phyloP scores from a whole-genome alignment of 37 sponge, comb jelly and placozoan species.

The Petrosia ficiformis region DNA sequence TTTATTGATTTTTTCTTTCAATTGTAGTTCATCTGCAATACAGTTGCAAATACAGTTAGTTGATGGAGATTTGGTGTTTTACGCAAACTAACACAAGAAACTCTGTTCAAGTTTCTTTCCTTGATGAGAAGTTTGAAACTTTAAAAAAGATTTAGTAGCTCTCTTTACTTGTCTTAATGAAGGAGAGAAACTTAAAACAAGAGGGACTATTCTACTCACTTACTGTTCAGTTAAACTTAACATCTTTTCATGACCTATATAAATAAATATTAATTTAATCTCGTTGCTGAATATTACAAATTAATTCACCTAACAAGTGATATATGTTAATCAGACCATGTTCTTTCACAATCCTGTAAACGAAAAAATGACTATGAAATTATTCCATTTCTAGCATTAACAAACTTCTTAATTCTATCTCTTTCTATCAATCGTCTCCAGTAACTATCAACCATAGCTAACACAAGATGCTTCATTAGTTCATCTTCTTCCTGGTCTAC shows the following conservation, averaged over 20 bases:
- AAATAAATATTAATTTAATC: not conserved
- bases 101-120: conserved; percentile 67
- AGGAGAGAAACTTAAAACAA: not conserved
- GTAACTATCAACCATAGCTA: conserved; percentile 61
- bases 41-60: not conserved
- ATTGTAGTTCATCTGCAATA: conserved; percentile 49
- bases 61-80: too few relatives aligned
- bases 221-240: not conserved
- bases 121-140: conserved; percentile 55
- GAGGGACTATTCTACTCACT: conserved; percentile 1
- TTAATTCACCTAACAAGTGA: conserved; percentile 27
- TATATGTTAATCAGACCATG: conserved; percentile 63
- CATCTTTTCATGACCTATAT: not conserved
- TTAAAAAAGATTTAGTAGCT: conserved; percentile 46
- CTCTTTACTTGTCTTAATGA: conserved; percentile 31
- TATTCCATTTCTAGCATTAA: not conserved
- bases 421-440: conserved; percentile 36
- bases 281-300: not conserved
- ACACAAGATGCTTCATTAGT: too few relatives aligned
- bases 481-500: not conserved
- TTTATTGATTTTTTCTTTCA: conserved; percentile 31
- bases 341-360: conserved; percentile 60
- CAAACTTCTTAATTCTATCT: conserved; percentile 50
- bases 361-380: not conserved
- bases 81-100: conserved; percentile 34